Evolutionary conservation across 1,140 invertebrate species (phyloP).

Genomic region (Thaumetopoea pityocampa): DNA sequence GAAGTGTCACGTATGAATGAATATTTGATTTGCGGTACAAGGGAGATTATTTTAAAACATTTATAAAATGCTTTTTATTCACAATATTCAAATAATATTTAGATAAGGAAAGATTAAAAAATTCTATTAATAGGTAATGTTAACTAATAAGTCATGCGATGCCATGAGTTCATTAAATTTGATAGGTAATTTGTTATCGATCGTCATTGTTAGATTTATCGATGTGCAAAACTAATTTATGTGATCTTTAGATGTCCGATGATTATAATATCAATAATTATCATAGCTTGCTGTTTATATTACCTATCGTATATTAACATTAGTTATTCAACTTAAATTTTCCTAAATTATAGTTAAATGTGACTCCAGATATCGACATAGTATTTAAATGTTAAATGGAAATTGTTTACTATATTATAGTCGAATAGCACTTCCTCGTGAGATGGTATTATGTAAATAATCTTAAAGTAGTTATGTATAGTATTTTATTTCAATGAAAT

Average conservation of each 20-base stretch:
- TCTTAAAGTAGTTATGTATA: constrained; percentile 73
- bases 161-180: constrained; percentile 46
- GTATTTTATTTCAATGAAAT: constrained; percentile 74
- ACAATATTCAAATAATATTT: constrained; percentile 50
- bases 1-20: constrained; percentile 54
- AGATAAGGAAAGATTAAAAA: constrained; percentile 55
- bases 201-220: constrained; percentile 63
- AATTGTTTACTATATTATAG: constrained; percentile 63
- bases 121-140: constrained; percentile 61
- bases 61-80: constrained; percentile 63
- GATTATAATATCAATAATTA: constrained; percentile 49
- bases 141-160: constrained; percentile 50
- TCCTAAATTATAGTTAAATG: constrained; percentile 47
- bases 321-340: constrained; percentile 54
- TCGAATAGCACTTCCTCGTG: constrained; percentile 48
- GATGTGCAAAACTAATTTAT: constrained; percentile 61
- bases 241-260: constrained; percentile 55
- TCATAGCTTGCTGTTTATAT: constrained; percentile 66
- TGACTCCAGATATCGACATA: constrained; percentile 56
- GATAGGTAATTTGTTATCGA: constrained; percentile 63
- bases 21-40: constrained; percentile 57
- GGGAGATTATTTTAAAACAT: constrained; percentile 65
- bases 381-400: constrained; percentile 62
- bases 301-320: constrained; percentile 54
- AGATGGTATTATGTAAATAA: constrained; percentile 73